Evolutionary conservation across 2,888 invertebrate genomes (phyloP), one percentile per base, ranked within the genome.

Genomic region (Lepidocyrtinus sp.): DNA sequence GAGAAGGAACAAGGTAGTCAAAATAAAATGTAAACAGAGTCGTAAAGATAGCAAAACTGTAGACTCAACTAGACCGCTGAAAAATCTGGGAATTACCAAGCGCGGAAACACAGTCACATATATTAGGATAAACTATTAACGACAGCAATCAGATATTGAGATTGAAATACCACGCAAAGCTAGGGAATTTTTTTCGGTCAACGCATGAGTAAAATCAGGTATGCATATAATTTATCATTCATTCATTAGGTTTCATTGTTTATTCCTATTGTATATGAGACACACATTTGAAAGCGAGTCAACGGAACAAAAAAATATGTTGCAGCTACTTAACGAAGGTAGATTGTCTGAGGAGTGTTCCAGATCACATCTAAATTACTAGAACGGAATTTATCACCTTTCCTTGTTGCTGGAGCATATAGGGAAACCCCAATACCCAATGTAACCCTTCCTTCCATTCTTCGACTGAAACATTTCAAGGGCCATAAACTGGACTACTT

Each of bases 181-280:
- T 17, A 55, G 7, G 55, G 7, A 15, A 15, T 55, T 55, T 55
- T 55, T 7, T 7, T 9, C 9, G 46, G 17, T 25, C n/a, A 67
- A 65, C 71, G 77, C 71, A 67, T 72, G 61, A 72, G 71, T 72
- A 45, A n/a, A n/a, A 27, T 36, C 77, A 71, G 61, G 67, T 55
- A 77, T 71, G 71, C 67, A 63, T 70, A 71, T 67, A 75, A 61
- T 67, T 61, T 67, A 61, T 68, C 59, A 55, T 55, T 9, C 55
- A 55, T 7, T 2, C 55, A n/a, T 15, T n/a, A n/a, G n/a, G n/a
- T 55, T 55, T 55, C 55, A 55, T 55, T 55, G 55, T 55, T 55
- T 55, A 7, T 55, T 55, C 17, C n/a, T n/a, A 55, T n/a, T 55
- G 55, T n/a, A n/a, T 5, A 7, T n/a, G n/a, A n/a, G n/a, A n/a